Percentiles rank a stretch among this genome's conserved stretches.
phyloP scores from a whole-genome alignment of 2,888 invertebrate species.

The Antitype chi region DNA sequence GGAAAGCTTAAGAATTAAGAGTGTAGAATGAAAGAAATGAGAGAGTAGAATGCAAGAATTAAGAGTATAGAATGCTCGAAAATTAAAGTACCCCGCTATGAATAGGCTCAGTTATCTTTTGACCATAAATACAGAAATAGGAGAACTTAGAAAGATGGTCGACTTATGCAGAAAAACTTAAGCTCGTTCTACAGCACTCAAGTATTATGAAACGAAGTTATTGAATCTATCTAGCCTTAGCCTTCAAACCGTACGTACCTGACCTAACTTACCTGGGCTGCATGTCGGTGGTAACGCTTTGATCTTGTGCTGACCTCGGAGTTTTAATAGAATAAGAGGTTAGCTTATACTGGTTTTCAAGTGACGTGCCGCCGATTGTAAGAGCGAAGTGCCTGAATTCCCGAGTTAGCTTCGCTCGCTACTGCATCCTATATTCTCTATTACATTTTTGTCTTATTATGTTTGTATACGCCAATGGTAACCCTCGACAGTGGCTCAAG shows the following conservation, averaged over 20 bases:
- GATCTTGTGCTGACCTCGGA: no score
- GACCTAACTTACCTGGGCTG: background rate
- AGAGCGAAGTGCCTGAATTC: background rate
- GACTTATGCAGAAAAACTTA: background rate
- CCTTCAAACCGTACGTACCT: background rate
- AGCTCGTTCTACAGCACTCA: background rate
- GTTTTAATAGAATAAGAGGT: background rate
- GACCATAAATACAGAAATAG: background rate
- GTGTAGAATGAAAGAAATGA: background rate
- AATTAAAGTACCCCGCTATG: background rate
- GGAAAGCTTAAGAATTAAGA: background rate
- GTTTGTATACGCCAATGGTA: background rate
- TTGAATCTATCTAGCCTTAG: background rate
- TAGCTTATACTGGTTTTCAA: background rate
- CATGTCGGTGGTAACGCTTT: background rate
- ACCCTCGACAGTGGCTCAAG: background rate
- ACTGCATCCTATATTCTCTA: background rate
- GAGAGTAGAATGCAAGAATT: background rate
- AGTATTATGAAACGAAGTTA: background rate
- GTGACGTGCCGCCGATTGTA: background rate
- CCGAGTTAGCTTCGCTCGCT: background rate
- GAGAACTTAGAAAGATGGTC: background rate
- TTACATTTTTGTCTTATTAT: background rate
- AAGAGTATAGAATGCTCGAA: background rate
- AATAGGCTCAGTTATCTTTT: background rate